phyloP scores from a whole-genome alignment of 2,113 vertebrate genomes.

The Shinisaurus crocodilurus region DNA sequence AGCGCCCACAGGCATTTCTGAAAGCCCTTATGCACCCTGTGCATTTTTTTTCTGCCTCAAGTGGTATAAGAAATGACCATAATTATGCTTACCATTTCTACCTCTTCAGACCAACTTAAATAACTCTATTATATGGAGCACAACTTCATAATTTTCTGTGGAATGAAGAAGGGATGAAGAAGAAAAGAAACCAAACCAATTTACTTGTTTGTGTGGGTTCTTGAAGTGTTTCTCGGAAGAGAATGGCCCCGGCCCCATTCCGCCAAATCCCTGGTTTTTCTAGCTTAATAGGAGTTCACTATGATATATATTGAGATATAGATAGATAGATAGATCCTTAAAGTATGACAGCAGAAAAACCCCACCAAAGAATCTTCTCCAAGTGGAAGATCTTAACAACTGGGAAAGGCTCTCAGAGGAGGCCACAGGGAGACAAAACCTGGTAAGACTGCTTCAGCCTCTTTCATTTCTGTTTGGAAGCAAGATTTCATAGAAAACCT shows the following conservation, averaged over 20 bases:
- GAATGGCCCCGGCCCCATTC: background rate
- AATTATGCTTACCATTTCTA: background rate
- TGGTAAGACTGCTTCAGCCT: background rate
- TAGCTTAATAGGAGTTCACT: background rate
- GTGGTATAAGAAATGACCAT: background rate
- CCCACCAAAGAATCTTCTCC: background rate
- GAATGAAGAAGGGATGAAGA: background rate
- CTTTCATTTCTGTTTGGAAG: background rate
- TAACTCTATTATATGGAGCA: background rate
- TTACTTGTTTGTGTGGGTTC: slow-evolving; percentile 17
- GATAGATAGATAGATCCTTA: no score
- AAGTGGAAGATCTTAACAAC: background rate
- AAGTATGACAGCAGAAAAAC: background rate
- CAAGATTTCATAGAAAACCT: background rate
- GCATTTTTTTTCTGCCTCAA: background rate
- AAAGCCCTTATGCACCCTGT: background rate
- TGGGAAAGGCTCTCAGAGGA: background rate
- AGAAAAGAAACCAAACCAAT: slow-evolving; percentile 11
- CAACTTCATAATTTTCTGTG: background rate
- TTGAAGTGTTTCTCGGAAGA: background rate
- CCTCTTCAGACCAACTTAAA: slow-evolving; percentile 12
- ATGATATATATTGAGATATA: background rate
- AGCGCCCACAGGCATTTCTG: background rate
- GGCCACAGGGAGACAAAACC: background rate
- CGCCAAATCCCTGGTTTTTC: background rate